Base-by-base conservation (phyloP, 2,888 invertebrate genomes). In the Hemaris fuciformis region DNA sequence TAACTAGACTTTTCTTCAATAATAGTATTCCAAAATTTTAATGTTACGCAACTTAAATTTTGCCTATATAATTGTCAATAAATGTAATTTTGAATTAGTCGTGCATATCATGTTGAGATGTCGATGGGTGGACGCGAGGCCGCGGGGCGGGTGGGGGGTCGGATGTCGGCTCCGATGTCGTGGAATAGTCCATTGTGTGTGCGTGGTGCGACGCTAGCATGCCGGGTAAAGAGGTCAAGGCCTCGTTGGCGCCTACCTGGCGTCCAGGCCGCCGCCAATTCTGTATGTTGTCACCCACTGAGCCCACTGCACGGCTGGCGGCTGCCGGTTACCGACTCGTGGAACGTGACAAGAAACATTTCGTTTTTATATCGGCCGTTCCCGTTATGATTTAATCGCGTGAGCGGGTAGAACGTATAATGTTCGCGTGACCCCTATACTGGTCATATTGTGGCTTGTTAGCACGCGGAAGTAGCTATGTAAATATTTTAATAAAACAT, bases 171-270 rank as follows among this genome's bases (percentile, higher is more conserved):
- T 88, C 87, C 78, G 84, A 75, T 89, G 87, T 84, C 88, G 81
- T 81, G 79, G 81, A 89, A 86, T 85, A 80, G 86, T 77, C 83
- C 83, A 88, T 89, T 88, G 88, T 88, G 77, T 70, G 74, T 73
- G 72, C 69, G 67, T 67, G 71, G 69, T 72, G 74, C 74, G 71
- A 69, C 69, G 73, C 69, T 73, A 70, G 74, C 73, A 68, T 73
- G 72, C 64, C 76, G 75, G 71, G 79, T 80, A 86, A 86, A 85
- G 81, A 71, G 89, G 89, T 90, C 90, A 90, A 89, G 91, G 90
- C 74, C 83, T 77, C 75, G 66, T 68, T 74, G 88, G 88, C 89
- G 89, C 88, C 88, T 84, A 84, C 84, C 84, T 85, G 83, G 71
- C 83, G 81, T 80, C 79, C 80, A 76, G 75, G 75, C 71, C 75